These are phyloP conservation scores for Magallana nippona DNA, from an alignment of 2,888 invertebrate genomes.

Conservation along the genomic window DNA sequence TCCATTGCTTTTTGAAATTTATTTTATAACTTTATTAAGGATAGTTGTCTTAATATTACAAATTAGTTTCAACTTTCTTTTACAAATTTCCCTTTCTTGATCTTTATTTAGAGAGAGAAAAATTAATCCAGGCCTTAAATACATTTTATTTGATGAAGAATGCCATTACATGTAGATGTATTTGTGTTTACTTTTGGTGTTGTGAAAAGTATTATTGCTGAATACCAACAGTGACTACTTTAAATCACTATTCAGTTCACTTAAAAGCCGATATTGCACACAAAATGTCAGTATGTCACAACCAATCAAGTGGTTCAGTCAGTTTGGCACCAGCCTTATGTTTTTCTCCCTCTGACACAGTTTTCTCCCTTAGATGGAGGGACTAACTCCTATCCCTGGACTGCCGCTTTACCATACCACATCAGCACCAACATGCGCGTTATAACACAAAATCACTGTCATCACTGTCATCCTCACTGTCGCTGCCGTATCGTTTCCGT, in stretches of 20 bases:
- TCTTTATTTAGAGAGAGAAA: too few species aligned
- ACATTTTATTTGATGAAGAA: too few species aligned
- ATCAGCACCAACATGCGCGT: neutral
- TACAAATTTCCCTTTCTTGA: too few species aligned
- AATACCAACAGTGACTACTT: neutral
- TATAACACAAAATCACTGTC: conserved; percentile 77
- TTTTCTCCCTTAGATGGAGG: neutral
- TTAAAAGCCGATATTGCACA: conserved; percentile 24
- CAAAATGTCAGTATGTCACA: neutral
- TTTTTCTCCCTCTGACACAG: neutral
- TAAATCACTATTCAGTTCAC: neutral
- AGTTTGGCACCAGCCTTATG: conserved; percentile 3
- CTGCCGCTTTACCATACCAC: neutral
- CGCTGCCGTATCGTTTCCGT: conserved; percentile 67
- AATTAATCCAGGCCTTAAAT: too few species aligned
- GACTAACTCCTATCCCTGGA: neutral
- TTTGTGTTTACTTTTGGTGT: neutral
- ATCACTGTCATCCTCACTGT: conserved; percentile 71
- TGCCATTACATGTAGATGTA: too few species aligned
- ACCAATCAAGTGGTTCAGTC: conserved; percentile 7
- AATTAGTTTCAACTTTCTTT: too few species aligned
- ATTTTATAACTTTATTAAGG: too few species aligned
- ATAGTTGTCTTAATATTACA: too few species aligned
- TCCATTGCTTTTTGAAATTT: too few species aligned
- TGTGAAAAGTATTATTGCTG: neutral